These are phyloP conservation scores for Zosterops hypoxanthus DNA, from an alignment of 2,113 vertebrate genomes.

Conservation along the genomic window DNA sequence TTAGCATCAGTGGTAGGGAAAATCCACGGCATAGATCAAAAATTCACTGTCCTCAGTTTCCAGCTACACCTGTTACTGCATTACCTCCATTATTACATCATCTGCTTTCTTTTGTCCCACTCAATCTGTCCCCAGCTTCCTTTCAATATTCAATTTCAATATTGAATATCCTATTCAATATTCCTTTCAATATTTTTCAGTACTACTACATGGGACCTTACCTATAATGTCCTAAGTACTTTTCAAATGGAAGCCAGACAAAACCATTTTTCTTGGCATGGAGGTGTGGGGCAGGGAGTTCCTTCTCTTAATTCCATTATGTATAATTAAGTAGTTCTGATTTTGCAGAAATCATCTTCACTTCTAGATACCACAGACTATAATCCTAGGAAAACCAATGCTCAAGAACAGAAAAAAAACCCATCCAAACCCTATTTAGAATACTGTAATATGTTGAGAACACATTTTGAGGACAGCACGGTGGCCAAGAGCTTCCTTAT, in stretches of 20 bases:
- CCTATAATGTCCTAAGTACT: neutral
- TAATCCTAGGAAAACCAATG: neutral
- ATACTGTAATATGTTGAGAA: neutral
- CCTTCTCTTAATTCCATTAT: neutral
- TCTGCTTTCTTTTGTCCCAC: neutral
- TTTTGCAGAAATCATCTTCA: neutral
- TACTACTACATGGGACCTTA: no score
- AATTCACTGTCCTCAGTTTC: neutral
- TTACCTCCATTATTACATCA: neutral
- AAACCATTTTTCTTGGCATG: neutral
- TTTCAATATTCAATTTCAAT: neutral
- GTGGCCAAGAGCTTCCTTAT: neutral
- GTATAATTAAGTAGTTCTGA: neutral
- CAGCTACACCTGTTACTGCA: fast-evolving
- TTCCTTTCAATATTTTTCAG: neutral
- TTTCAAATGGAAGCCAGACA: neutral
- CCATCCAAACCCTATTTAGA: neutral
- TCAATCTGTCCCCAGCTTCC: neutral
- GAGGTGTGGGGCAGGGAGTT: fast-evolving
- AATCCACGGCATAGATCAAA: neutral
- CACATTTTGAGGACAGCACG: neutral
- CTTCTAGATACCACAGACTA: neutral
- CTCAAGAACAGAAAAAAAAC: neutral
- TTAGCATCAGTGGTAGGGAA: neutral
- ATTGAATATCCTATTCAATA: no score